Evolutionary conservation across 1,140 invertebrate genomes (phyloP).

Genomic region (Olivierus martensii): DNA sequence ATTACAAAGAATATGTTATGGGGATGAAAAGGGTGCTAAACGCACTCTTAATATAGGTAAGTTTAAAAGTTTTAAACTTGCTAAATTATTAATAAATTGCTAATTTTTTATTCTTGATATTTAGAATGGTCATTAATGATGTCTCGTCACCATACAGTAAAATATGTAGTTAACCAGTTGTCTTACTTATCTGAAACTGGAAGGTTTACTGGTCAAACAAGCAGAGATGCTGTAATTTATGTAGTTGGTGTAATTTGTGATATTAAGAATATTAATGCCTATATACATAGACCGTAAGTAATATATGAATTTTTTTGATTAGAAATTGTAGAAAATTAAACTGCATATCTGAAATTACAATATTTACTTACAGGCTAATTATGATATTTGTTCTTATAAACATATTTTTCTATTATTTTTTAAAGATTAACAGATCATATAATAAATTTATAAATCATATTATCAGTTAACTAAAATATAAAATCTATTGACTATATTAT

Average conservation of each 20-base stretch:
- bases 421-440: no score
- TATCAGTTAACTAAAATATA: no score
- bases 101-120: slow-evolving; percentile 2
- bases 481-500: no score
- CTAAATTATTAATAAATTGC: no score
- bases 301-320: no score
- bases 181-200: slow-evolving; percentile 30
- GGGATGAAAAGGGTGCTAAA: slow-evolving; percentile 50
- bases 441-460: no score
- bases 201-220: slow-evolving; percentile 33
- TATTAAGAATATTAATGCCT: slow-evolving; percentile 63
- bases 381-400: no score
- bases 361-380: no score
- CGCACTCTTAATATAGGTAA: slow-evolving; percentile 56
- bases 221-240: slow-evolving; percentile 37
- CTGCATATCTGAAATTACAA: no score
- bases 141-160: slow-evolving; percentile 53
- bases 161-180: slow-evolving; percentile 42
- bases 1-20: slow-evolving; percentile 81
- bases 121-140: slow-evolving; percentile 38
- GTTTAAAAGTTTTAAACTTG: slow-evolving; percentile 24
- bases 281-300: slow-evolving; percentile 58
- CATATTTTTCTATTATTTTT: no score
- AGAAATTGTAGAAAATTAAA: no score
- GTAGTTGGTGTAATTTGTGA: slow-evolving; percentile 50